Conservation (phyloP, 2,888 invertebrate species). For the Ormia ochracea region DNA sequence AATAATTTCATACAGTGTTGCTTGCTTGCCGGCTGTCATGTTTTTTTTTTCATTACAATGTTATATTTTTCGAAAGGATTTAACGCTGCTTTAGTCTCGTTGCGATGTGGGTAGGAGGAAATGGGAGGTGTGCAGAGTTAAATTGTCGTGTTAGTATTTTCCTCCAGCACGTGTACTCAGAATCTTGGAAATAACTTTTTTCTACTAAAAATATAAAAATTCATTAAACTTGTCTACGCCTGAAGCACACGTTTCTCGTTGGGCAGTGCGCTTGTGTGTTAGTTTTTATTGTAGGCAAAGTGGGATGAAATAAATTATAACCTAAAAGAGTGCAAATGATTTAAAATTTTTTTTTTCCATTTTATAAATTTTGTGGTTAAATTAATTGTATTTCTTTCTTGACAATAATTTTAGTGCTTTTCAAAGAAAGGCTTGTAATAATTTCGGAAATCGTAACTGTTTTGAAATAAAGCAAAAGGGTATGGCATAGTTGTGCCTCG, state of each 20-base stretch:
- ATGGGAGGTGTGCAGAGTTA: neutral
- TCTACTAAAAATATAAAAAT: conserved; percentile 61
- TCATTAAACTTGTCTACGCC: conserved; percentile 71
- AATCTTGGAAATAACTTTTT: conserved; percentile 22
- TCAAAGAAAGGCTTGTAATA: too few species aligned
- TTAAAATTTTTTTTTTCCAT: neutral
- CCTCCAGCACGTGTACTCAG: conserved; percentile 1
- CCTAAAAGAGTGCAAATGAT: neutral
- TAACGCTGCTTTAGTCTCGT: neutral
- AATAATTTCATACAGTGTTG: neutral
- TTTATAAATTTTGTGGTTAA: too few species aligned
- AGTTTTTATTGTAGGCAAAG: neutral
- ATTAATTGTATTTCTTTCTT: too few species aligned
- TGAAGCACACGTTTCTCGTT: conserved; percentile 64
- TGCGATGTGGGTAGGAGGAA: too few species aligned
- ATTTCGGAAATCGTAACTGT: too few species aligned
- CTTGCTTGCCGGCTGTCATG: neutral
- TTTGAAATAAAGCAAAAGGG: too few species aligned
- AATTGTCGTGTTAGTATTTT: conserved; percentile 19
- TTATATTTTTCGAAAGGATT: neutral
- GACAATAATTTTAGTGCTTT: too few species aligned
- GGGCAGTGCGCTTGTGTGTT: neutral
- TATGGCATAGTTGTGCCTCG: too few species aligned
- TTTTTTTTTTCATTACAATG: neutral
- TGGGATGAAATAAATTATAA: neutral